A percentile compares a stretch with the other conserved stretches of the same genome.
These are phyloP conservation scores for Anthoscopus minutus DNA, from an alignment of 2,113 vertebrate genomes.

Conservation along the genomic window DNA sequence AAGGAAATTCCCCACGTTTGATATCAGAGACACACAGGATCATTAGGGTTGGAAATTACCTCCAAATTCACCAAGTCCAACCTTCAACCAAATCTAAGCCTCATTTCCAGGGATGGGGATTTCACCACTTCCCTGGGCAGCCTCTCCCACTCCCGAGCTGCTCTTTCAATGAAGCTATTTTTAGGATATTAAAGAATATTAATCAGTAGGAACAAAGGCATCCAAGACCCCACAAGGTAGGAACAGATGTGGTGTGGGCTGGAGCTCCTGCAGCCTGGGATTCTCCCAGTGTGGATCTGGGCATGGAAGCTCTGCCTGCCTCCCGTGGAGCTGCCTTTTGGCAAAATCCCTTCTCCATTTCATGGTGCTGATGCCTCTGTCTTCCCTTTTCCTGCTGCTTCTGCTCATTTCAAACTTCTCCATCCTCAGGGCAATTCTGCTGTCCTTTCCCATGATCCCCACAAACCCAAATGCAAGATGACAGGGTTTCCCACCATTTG, in stretches of 20 bases:
- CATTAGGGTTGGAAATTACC: background rate
- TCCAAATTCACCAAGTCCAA: background rate
- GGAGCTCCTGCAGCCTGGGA: background rate
- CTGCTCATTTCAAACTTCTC: background rate
- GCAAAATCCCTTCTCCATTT: background rate
- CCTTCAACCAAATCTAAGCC: background rate
- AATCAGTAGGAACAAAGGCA: background rate
- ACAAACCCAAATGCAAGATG: background rate
- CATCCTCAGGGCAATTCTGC: background rate
- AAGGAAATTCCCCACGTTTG: background rate
- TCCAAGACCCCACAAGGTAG: background rate
- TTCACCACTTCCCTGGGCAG: background rate
- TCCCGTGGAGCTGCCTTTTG: background rate
- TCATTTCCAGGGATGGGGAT: background rate
- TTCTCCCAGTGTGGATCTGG: fast-evolving
- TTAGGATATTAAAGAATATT: background rate
- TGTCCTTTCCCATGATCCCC: background rate
- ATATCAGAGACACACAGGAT: background rate
- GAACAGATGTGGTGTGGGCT: background rate
- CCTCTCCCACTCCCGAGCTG: background rate
- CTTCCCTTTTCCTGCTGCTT: background rate
- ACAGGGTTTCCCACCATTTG: background rate
- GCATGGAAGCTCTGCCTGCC: background rate
- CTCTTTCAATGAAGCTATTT: background rate
- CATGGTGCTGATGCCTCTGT: background rate